Evolutionary conservation across 2,113 vertebrate species (phyloP).

Genomic region (Chroicocephalus ridibundus): DNA sequence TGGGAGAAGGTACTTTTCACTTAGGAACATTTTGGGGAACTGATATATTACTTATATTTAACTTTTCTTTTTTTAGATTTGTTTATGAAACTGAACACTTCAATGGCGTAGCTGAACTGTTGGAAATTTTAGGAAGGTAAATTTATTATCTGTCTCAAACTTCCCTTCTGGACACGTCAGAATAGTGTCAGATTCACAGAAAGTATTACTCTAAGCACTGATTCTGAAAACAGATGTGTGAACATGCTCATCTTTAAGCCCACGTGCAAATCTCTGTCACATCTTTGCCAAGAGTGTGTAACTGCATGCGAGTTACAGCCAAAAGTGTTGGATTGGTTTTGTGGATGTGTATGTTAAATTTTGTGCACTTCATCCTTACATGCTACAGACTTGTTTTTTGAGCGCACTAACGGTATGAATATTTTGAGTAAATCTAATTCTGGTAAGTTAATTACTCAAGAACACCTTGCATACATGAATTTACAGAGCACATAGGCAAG

Average conservation of each 20-base stretch:
- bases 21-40: background rate
- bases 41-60: background rate
- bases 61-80: slow-evolving; percentile 83
- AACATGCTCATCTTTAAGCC: background rate
- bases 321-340: background rate
- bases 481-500: background rate
- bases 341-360: background rate
- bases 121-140: slow-evolving; percentile 99
- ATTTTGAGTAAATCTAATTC: background rate
- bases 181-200: background rate
- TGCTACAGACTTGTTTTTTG: background rate
- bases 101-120: slow-evolving; percentile 97
- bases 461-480: background rate
- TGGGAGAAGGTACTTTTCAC: background rate
- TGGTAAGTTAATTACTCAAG: background rate
- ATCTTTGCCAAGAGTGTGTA: background rate
- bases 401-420: background rate
- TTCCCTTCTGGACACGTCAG: background rate
- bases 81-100: slow-evolving; percentile 99
- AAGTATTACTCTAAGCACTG: background rate
- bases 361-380: background rate
- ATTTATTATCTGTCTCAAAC: slow-evolving; percentile 1
- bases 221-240: background rate
- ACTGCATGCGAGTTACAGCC: background rate
- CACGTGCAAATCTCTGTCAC: background rate